Percentiles rank a stretch among this genome's conserved stretches.
Conservation (phyloP, 2,113 vertebrate genomes). For the Argyrosomus japonicus region DNA sequence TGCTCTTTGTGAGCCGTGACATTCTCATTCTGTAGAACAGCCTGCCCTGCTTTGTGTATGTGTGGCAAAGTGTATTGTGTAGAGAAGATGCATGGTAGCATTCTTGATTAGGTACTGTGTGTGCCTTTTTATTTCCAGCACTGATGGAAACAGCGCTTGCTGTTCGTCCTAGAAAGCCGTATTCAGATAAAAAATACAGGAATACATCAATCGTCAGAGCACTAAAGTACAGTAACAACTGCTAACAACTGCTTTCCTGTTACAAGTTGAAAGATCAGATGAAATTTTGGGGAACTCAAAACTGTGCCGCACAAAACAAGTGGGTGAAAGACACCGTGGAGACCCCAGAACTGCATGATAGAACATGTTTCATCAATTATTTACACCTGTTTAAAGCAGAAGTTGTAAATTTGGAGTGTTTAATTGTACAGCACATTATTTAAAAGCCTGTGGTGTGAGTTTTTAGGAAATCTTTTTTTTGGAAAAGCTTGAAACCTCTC, state of each 20-base stretch:
- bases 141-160: conserved; percentile 21
- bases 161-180: conserved; percentile 19
- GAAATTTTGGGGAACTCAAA: conserved; percentile 22
- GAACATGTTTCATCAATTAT: conserved; percentile 37
- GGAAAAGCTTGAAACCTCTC: not conserved
- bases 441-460: not conserved
- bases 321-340: conserved; percentile 2
- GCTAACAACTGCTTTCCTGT: conserved; percentile 42
- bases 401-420: not conserved
- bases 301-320: conserved; percentile 33
- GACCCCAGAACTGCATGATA: conserved; percentile 37
- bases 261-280: conserved; percentile 43
- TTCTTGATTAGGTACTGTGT: conserved; percentile 48
- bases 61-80: conserved; percentile 51
- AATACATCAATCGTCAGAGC: conserved; percentile 23
- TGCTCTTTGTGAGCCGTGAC: conserved; percentile 73
- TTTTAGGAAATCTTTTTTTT: not conserved
- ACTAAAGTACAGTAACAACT: conserved; percentile 30
- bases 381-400: conserved; percentile 5
- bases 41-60: conserved; percentile 59
- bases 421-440: conserved; percentile 4
- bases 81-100: conserved; percentile 49
- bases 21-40: conserved; percentile 65
- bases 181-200: conserved; percentile 13
- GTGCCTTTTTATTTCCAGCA: conserved; percentile 43